Conservation (phyloP, 2,113 vertebrate species). For the Dolichotis patagonum region DNA sequence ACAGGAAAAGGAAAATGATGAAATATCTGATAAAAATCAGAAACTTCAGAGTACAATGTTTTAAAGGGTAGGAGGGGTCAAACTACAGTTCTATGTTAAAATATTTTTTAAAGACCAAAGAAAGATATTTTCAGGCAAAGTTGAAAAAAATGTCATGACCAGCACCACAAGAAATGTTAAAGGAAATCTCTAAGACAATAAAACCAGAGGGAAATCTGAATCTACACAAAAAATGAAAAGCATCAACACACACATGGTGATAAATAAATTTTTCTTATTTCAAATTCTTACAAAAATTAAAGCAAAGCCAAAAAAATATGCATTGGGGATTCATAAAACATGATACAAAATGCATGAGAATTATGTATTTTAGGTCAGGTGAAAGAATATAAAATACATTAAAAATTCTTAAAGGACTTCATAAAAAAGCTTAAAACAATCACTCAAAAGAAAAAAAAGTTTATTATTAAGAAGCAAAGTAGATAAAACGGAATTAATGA, state of each 20-base stretch:
- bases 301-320: conserved; percentile 12
- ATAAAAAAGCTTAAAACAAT: not conserved
- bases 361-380: not conserved
- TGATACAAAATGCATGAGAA: not conserved
- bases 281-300: not conserved
- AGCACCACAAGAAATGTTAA: not conserved
- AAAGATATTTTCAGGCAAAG: not conserved
- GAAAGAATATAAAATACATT: not conserved
- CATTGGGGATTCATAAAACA: conserved; percentile 27
- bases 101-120: conserved; percentile 22
- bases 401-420: not conserved
- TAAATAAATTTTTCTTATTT: conserved; percentile 30
- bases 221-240: conserved; percentile 9
- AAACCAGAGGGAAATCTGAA: conserved; percentile 42
- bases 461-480: not conserved
- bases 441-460: not conserved
- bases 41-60: conserved; percentile 14
- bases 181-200: not conserved
- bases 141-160: not conserved
- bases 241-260: not conserved
- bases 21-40: not conserved
- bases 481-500: not conserved
- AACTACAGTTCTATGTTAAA: conserved; percentile 18
- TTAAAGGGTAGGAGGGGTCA: not conserved
- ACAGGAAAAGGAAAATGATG: not conserved